A percentile compares a stretch with the other conserved stretches of the same genome.
phyloP scores from a whole-genome alignment of 2,797 vertebrate species.

The Crocodylus rhombifer region DNA sequence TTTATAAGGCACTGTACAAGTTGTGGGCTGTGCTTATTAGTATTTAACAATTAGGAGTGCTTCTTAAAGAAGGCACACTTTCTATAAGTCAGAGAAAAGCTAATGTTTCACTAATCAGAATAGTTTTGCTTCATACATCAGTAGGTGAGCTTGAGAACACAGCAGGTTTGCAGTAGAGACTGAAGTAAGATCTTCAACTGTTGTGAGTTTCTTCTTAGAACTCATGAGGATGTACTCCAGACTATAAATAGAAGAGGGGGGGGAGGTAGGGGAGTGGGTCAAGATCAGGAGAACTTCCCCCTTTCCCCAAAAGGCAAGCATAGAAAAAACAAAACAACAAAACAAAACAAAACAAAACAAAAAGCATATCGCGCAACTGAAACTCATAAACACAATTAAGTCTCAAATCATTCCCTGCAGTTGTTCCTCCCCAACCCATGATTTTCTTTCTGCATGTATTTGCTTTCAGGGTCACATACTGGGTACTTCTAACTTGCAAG shows the following conservation, averaged over 20 bases:
- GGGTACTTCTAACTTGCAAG: not conserved
- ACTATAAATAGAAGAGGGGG: constrained; percentile 56
- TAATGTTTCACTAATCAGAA: constrained; percentile 57
- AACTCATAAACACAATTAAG: not conserved
- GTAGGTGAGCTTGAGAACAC: constrained; percentile 45
- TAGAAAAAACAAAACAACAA: too few species aligned
- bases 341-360: not conserved
- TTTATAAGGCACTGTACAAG: constrained; percentile 35
- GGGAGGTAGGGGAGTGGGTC: not conserved
- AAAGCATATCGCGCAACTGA: not conserved
- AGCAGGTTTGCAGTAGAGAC: constrained; percentile 53
- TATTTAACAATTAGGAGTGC: constrained; percentile 49
- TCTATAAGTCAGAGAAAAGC: constrained; percentile 48
- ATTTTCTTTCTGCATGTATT: not conserved
- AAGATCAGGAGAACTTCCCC: too few species aligned
- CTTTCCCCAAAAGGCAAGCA: too few species aligned
- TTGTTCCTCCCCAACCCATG: not conserved
- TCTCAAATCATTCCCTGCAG: not conserved
- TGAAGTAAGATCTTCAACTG: constrained; percentile 29
- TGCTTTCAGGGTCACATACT: not conserved
- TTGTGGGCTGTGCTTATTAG: not conserved
- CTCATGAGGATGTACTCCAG: constrained; percentile 50
- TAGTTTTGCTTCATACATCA: constrained; percentile 49
- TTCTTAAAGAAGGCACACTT: constrained; percentile 72
- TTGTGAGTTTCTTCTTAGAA: not conserved